Conservation (phyloP, 2,113 vertebrate genomes). For the Osmerus mordax region DNA sequence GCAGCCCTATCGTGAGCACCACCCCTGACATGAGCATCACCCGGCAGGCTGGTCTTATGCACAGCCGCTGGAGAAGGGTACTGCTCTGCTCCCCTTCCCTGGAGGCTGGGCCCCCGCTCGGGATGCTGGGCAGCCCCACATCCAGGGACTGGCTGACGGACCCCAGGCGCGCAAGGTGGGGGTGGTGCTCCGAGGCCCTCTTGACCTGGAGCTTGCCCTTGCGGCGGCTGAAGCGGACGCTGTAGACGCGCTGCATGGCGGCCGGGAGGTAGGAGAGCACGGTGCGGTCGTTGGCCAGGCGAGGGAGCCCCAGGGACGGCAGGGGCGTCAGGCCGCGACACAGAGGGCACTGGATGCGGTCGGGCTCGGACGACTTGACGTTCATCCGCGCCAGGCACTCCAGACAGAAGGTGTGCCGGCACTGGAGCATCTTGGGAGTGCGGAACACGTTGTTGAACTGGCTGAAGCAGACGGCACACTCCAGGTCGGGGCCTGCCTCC, state of each 20-base stretch:
- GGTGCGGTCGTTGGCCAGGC: constrained; percentile 60
- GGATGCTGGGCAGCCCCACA: constrained; percentile 56
- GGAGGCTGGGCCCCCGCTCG: accelerated
- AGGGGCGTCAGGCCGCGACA: constrained; percentile 68
- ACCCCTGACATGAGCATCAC: constrained; percentile 44
- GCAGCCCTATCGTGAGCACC: constrained; percentile 50
- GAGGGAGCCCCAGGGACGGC: constrained; percentile 70
- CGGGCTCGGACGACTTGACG: constrained; percentile 66
- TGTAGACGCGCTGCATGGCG: constrained; percentile 76
- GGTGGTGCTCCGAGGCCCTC: constrained; percentile 36
- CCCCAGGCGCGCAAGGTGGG: not conserved
- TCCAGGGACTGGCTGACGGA: constrained; percentile 55
- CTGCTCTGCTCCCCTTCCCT: no score
- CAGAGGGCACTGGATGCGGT: constrained; percentile 73
- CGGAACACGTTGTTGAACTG: constrained; percentile 79
- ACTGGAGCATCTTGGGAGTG: constrained; percentile 76
- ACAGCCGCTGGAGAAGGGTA: constrained; percentile 31
- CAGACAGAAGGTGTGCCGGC: constrained; percentile 79
- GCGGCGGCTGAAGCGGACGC: constrained; percentile 72
- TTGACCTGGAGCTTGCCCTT: constrained; percentile 73
- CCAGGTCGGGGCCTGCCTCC: constrained; percentile 59
- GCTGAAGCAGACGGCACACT: constrained; percentile 78
- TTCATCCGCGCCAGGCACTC: constrained; percentile 79
- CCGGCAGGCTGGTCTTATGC: constrained; percentile 37
- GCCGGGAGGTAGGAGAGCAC: constrained; percentile 71